Conservation (phyloP, 2,113 vertebrate species). For the Felis chaus region DNA sequence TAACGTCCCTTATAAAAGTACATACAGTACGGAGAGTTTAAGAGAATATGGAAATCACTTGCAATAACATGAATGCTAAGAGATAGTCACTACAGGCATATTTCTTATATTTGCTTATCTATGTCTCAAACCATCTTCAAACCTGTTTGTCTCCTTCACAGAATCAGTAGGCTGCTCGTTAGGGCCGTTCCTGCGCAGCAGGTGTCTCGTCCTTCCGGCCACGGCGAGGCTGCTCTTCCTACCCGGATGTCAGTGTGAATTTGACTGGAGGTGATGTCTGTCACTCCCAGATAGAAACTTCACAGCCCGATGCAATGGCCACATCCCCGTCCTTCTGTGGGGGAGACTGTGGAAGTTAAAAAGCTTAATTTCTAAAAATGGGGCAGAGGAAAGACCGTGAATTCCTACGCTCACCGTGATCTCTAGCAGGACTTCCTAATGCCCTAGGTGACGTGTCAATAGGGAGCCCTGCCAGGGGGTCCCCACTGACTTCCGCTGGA, state of each 20-base stretch:
- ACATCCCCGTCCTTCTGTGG: neutral
- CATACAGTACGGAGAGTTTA: neutral
- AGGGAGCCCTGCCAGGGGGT: neutral
- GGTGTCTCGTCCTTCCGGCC: rapidly evolving
- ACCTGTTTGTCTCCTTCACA: rapidly evolving
- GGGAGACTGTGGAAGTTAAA: rapidly evolving
- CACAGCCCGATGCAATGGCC: rapidly evolving
- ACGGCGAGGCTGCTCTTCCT: rapidly evolving
- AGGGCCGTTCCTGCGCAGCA: rapidly evolving
- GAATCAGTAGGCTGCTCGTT: rapidly evolving
- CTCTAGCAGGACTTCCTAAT: neutral
- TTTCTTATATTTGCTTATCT: neutral
- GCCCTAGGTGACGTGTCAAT: rapidly evolving
- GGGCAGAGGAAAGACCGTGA: neutral
- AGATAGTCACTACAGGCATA: rapidly evolving
- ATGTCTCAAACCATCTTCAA: neutral
- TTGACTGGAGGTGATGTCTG: rapidly evolving
- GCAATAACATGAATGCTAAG: neutral
- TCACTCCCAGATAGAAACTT: rapidly evolving
- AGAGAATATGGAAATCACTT: neutral
- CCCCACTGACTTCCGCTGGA: neutral
- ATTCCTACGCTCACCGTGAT: neutral
- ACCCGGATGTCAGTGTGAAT: rapidly evolving
- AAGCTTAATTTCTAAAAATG: neutral
- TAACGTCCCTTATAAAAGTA: neutral